A percentile compares a stretch with the other conserved stretches of the same genome.
These are phyloP conservation scores for Cephalopachus bancanus DNA, from an alignment of 2,797 vertebrate genomes.

Conservation along the genomic window DNA sequence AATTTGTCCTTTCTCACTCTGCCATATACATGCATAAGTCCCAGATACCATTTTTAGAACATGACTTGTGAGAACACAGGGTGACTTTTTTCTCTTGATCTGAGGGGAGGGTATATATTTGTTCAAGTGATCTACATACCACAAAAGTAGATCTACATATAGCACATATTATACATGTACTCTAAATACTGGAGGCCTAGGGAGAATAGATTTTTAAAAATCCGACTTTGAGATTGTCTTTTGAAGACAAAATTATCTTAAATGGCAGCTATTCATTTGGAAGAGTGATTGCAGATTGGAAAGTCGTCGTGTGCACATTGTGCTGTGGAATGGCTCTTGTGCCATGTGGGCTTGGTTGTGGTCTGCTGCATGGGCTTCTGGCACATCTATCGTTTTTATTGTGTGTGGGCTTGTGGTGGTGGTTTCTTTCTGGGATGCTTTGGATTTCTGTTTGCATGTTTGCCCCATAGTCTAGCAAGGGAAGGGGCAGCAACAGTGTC, in stretches of 20 bases:
- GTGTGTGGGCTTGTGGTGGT: conserved; percentile 56
- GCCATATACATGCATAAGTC: accelerated
- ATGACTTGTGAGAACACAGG: neutral
- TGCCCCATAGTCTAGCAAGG: conserved; percentile 59
- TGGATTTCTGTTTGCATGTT: conserved; percentile 85
- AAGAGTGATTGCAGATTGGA: conserved; percentile 88
- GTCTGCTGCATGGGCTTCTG: conserved; percentile 87
- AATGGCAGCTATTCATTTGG: conserved; percentile 88
- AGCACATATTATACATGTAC: neutral
- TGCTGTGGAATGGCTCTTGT: conserved; percentile 66
- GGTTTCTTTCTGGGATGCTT: conserved; percentile 47
- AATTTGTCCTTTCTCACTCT: no score
- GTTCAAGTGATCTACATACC: neutral
- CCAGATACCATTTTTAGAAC: neutral
- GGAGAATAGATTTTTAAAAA: neutral
- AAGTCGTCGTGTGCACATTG: conserved; percentile 70
- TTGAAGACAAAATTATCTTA: neutral
- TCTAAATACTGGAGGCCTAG: neutral
- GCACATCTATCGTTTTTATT: conserved; percentile 66
- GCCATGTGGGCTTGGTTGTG: conserved; percentile 51
- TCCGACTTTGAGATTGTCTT: neutral
- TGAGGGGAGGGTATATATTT: neutral
- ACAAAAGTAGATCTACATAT: neutral
- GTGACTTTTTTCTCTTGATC: neutral
- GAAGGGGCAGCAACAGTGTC: neutral